phyloP scores from a whole-genome alignment of 1,140 invertebrate genomes.

The Platyscapa corneri region DNA sequence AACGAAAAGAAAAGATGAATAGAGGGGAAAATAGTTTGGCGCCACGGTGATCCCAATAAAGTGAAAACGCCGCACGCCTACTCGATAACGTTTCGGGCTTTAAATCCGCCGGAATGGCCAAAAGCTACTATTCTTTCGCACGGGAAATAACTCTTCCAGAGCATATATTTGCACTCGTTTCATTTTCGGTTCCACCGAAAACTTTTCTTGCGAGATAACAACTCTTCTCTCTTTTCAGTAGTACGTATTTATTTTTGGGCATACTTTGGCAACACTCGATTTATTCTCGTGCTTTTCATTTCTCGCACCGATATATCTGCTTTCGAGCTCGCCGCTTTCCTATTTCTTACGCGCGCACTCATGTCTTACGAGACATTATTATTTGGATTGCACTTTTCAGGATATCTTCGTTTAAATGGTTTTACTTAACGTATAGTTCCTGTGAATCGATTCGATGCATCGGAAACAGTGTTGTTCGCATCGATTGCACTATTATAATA shows the following conservation, averaged over 20 bases:
- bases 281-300: neutral
- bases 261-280: neutral
- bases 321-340: neutral
- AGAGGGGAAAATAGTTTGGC: neutral
- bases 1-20: neutral
- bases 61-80: slow-evolving; percentile 15
- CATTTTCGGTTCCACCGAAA: neutral
- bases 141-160: neutral
- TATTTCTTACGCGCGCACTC: neutral
- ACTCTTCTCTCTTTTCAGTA: neutral
- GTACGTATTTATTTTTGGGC: neutral
- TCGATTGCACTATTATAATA: too few species aligned
- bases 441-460: too few species aligned
- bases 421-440: too few species aligned
- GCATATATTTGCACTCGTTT: neutral
- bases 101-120: neutral
- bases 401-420: too few species aligned
- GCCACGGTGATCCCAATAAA: slow-evolving; percentile 25
- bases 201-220: neutral
- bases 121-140: neutral
- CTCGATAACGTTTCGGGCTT: neutral
- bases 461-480: too few species aligned
- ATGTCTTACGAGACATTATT: neutral
- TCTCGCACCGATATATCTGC: neutral
- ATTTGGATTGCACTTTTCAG: too few species aligned